These are phyloP conservation scores for Carapus acus DNA, from an alignment of 2,797 vertebrate species.

Conservation along the genomic window DNA sequence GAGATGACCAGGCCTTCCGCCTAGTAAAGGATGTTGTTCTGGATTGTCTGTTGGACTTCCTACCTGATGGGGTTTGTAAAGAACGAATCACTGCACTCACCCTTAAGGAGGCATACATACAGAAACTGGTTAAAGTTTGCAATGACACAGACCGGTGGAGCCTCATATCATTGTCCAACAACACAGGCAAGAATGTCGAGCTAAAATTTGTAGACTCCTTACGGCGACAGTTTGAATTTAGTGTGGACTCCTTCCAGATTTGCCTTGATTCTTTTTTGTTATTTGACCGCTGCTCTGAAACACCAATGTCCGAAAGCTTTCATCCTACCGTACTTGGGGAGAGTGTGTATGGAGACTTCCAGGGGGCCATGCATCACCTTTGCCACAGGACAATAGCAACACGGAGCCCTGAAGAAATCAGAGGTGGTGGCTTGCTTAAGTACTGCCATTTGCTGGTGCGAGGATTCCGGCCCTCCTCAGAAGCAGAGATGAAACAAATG, in stretches of 20 bases:
- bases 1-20: conserved; percentile 83
- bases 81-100: conserved; percentile 88
- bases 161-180: conserved; percentile 96
- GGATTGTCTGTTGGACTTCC: conserved; percentile 91
- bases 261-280: conserved; percentile 88
- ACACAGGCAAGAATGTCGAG: conserved; percentile 95
- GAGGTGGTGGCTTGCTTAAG: conserved; percentile 91
- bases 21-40: conserved; percentile 90
- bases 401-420: conserved; percentile 88
- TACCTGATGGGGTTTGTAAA: conserved; percentile 83
- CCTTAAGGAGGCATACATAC: conserved; percentile 91
- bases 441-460: conserved; percentile 93
- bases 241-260: conserved; percentile 96
- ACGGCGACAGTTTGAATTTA: conserved; percentile 94
- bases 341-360: conserved; percentile 91
- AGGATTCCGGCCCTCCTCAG: conserved; percentile 80
- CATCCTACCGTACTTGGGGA: conserved; percentile 90
- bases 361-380: conserved; percentile 87
- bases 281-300: conserved; percentile 87
- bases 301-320: conserved; percentile 90
- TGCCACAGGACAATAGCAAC: conserved; percentile 85
- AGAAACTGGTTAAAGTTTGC: conserved; percentile 96
- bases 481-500: conserved; percentile 83
- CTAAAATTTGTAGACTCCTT: conserved; percentile 95
- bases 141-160: conserved; percentile 94